Evolutionary conservation across 2,888 invertebrate genomes (phyloP).

Genomic region (Callimorpha dominula): DNA sequence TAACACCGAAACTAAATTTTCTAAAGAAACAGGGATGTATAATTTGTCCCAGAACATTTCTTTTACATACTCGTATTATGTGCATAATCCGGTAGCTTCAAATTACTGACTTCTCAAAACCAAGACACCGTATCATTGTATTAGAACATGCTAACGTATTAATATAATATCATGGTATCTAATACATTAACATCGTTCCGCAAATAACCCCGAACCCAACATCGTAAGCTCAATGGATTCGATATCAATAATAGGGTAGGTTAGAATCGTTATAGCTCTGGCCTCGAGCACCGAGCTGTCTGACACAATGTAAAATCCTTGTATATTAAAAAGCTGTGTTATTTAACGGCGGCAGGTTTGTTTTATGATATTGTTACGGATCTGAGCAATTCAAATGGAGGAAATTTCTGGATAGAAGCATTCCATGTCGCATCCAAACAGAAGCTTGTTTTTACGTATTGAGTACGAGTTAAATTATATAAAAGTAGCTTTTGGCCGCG

Average conservation of each 20-base stretch:
- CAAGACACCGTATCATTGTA: background rate
- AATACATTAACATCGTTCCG: slow-evolving; percentile 11
- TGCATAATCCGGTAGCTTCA: background rate
- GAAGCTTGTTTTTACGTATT: background rate
- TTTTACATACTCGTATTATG: background rate
- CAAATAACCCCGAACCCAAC: slow-evolving; percentile 8
- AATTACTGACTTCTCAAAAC: background rate
- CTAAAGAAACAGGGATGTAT: background rate
- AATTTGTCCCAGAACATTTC: background rate
- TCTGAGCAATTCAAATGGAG: no score
- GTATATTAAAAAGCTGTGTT: background rate
- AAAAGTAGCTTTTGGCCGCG: no score
- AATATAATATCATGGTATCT: slow-evolving; percentile 24
- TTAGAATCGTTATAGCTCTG: slow-evolving; percentile 5
- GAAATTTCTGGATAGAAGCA: background rate
- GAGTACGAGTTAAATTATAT: background rate
- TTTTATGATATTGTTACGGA: no score
- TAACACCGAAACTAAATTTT: no score
- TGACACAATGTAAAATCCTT: background rate
- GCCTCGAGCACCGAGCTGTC: background rate
- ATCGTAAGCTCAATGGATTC: slow-evolving; percentile 18
- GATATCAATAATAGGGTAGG: slow-evolving; percentile 26
- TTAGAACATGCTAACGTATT: slow-evolving; percentile 37
- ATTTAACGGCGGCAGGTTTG: background rate
- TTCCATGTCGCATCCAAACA: background rate